These are phyloP conservation scores for Oryzias melastigma DNA, from an alignment of 2,113 vertebrate species.

Conservation along the genomic window DNA sequence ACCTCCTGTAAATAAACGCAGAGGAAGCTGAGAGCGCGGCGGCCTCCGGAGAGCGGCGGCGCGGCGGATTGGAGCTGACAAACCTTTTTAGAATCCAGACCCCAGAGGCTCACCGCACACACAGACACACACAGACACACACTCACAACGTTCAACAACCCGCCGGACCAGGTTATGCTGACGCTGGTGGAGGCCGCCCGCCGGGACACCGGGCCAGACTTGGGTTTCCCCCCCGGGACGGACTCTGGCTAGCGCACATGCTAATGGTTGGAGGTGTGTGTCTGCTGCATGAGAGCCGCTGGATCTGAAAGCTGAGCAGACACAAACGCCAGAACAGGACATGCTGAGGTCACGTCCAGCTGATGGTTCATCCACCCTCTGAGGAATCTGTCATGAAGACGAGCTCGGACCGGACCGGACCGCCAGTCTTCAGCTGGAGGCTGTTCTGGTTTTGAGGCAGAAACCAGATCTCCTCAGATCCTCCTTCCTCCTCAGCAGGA, in stretches of 20 bases:
- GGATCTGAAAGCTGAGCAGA: slow-evolving; percentile 42
- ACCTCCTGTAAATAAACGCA: slow-evolving; percentile 61
- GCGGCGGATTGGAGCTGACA: slow-evolving; percentile 63
- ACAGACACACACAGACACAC: slow-evolving; percentile 17
- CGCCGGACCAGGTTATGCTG: slow-evolving; percentile 54
- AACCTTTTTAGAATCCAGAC: slow-evolving; percentile 68
- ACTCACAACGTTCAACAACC: slow-evolving; percentile 48
- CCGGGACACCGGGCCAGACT: slow-evolving; percentile 56
- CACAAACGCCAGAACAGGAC: slow-evolving; percentile 65
- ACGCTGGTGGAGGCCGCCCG: slow-evolving; percentile 49
- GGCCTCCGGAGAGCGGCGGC: slow-evolving; percentile 45
- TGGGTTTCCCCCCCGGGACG: slow-evolving; percentile 62
- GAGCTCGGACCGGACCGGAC: slow-evolving; percentile 26
- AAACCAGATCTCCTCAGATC: slow-evolving; percentile 21
- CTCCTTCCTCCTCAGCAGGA: slow-evolving; percentile 44
- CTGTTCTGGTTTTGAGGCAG: slow-evolving; percentile 56
- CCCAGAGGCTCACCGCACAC: slow-evolving; percentile 61
- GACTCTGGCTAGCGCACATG: slow-evolving; percentile 69
- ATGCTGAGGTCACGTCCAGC: too few relatives aligned
- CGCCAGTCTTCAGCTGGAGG: slow-evolving; percentile 25
- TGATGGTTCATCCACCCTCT: too few relatives aligned
- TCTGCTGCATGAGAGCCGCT: slow-evolving; percentile 53
- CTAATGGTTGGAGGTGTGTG: slow-evolving; percentile 61
- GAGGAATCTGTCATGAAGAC: slow-evolving; percentile 6
- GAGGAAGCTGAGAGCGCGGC: slow-evolving; percentile 54